Percentiles rank a stretch among this genome's conserved stretches.
Evolutionary conservation across 2,888 invertebrate genomes (phyloP).

Genomic region (Pammene fasciana): DNA sequence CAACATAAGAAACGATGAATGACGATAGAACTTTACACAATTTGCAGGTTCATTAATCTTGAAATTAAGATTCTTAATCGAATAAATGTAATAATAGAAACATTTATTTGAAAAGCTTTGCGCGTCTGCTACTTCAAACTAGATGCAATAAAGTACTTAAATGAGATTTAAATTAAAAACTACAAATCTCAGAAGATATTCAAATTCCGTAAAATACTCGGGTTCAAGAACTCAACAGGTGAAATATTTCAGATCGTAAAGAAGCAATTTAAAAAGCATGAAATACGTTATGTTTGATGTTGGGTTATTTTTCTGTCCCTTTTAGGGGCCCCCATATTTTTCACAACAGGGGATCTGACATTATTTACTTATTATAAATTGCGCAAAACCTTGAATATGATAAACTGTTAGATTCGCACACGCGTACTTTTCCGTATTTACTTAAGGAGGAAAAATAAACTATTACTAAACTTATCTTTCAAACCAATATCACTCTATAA

Average conservation of each 20-base stretch:
- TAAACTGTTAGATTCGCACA: conserved; percentile 28
- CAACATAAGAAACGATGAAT: too few species aligned
- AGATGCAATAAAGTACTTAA: background rate
- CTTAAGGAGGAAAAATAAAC: background rate
- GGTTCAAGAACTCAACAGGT: conserved; percentile 30
- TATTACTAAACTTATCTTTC: too few species aligned
- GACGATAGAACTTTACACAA: too few species aligned
- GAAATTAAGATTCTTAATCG: too few species aligned
- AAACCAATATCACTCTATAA: too few species aligned
- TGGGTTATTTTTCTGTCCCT: conserved; percentile 3
- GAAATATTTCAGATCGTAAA: conserved; percentile 23
- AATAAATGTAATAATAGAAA: too few species aligned
- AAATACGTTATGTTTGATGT: conserved; percentile 35
- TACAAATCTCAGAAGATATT: background rate
- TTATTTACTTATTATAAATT: conserved; percentile 35
- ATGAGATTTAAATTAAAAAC: background rate
- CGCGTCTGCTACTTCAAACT: background rate
- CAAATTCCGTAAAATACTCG: conserved; percentile 1
- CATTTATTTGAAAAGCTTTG: background rate
- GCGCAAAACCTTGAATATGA: conserved; percentile 14
- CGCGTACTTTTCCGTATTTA: conserved; percentile 3
- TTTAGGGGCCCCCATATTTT: conserved; percentile 31
- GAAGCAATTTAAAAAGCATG: conserved; percentile 35
- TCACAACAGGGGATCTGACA: conserved; percentile 31
- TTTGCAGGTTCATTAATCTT: too few species aligned